Conservation (phyloP, 2,888 invertebrate genomes). For the Pachydiplax longipennis region DNA sequence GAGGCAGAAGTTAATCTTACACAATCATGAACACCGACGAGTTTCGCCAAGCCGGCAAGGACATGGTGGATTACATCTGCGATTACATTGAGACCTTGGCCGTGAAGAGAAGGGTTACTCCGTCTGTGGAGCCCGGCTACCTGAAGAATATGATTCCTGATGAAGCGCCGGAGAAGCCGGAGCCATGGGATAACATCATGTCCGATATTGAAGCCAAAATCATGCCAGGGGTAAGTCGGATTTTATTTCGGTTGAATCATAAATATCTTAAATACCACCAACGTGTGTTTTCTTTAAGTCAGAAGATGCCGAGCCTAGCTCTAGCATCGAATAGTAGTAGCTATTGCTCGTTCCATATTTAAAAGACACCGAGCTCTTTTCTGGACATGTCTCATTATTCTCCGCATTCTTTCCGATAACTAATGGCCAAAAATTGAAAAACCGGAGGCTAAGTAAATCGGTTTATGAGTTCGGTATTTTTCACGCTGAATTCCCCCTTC, state of each 20-base stretch:
- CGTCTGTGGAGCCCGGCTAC: constrained; percentile 63
- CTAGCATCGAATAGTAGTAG: no score
- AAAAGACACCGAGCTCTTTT: no score
- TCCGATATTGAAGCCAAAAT: constrained; percentile 62
- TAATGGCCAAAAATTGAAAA: no score
- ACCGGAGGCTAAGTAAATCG: no score
- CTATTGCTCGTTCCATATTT: no score
- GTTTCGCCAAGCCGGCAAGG: constrained; percentile 60
- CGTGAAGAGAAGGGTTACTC: constrained; percentile 60
- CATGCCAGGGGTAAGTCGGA: constrained; percentile 59
- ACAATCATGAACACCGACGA: constrained; percentile 60
- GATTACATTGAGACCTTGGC: constrained; percentile 62
- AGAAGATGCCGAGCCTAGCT: no score
- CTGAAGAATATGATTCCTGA: constrained; percentile 59
- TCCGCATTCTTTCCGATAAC: no score
- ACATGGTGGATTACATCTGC: constrained; percentile 65
- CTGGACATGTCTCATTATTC: no score
- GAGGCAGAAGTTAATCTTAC: neutral
- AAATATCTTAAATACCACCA: no score
- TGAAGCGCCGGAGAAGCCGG: constrained; percentile 60
- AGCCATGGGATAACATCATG: constrained; percentile 62
- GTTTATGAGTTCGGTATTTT: neutral
- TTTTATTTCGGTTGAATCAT: no score
- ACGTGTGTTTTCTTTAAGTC: no score
- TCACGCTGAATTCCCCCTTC: no score